Base-by-base conservation (phyloP, 2,113 vertebrate species). In the Girardinichthys multiradiatus region DNA sequence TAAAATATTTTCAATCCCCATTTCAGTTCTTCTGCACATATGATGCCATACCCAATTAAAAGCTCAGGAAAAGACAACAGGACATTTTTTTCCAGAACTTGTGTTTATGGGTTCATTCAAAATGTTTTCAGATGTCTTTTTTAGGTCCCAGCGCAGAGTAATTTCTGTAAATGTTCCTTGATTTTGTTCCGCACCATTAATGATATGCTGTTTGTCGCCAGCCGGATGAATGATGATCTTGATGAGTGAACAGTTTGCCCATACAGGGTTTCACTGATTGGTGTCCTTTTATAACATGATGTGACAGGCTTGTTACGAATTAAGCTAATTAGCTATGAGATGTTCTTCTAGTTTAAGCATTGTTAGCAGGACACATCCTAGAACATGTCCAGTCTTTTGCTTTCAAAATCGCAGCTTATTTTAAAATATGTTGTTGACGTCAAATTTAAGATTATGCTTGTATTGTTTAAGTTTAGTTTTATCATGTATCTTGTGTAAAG, bases 291-390 rank as follows among this genome's bases (percentile, higher is more conserved):
- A 27, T 28, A 42, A 64, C 30, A 33, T 33, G 28, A 33, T 57
- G 21, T 57, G 11, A 68, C 48, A 33, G 65, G 33, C 26, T 45
- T 57, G 45, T 57, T 51, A 30, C 65, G 28, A 57, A 54, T 68
- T 68, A 59, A 59, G 30, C 21, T 26, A 19, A 35, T 27, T 69
- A 33, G 31, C 19, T 69, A 17, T 24, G 54, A 27, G n/a, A 13
- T 58, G 17, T 17, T 59, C 68, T 30, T 6, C 13, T 28, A 57
- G 67, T 26, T 33, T 19, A 30, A 35, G 10, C 14, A 17, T 19
- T 29, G 39, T 27, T 42, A 13, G 12, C 12, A 17, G n/a, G 35
- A 26, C 30, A n/a, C 33, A n/a, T 26, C 10, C 12, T 35, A 6
- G 12, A 4, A 14, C 33, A 37, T 37, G 26, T 59, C 17, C 5